Evolutionary conservation across 1,140 invertebrate species (phyloP).

Genomic region (Saxidomus purpurata): DNA sequence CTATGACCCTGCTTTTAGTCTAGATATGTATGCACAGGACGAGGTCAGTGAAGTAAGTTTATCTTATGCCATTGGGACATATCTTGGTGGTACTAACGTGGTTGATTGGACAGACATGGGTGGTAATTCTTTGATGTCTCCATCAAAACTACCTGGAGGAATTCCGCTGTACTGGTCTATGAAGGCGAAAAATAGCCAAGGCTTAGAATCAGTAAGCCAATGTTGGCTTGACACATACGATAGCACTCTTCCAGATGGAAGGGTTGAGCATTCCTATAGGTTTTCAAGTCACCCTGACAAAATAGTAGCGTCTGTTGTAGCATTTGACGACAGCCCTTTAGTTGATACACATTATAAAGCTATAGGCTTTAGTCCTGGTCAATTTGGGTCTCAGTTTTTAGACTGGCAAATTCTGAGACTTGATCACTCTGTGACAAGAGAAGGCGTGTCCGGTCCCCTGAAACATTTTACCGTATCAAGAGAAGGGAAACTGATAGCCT

Average conservation of each 20-base stretch:
- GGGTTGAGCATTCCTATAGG: constrained; percentile 19
- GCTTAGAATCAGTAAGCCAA: constrained; percentile 5
- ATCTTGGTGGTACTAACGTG: constrained; percentile 44
- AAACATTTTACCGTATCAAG: constrained; percentile 36
- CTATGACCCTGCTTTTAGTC: constrained; percentile 36
- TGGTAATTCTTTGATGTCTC: constrained; percentile 11
- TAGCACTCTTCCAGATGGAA: constrained; percentile 35
- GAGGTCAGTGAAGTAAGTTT: constrained; percentile 26
- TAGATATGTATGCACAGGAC: constrained; percentile 49
- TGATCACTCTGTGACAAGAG: constrained; percentile 10
- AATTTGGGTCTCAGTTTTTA: constrained; percentile 41
- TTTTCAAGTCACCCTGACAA: constrained; percentile 47
- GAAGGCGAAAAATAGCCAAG: constrained; percentile 46
- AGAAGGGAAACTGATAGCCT: constrained; percentile 36
- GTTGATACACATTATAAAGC: constrained; percentile 42
- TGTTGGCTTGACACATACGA: constrained; percentile 43
- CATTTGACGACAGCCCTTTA: constrained; percentile 34
- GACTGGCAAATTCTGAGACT: constrained; percentile 39
- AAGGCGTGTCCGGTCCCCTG: background rate
- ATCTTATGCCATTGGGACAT: constrained; percentile 47
- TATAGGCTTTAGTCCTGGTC: constrained; percentile 47
- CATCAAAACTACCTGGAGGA: constrained; percentile 34
- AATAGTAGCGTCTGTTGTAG: constrained; percentile 15
- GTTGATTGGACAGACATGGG: constrained; percentile 47
- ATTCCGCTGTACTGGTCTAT: constrained; percentile 44